Base-by-base conservation (phyloP, 2,888 invertebrate genomes). In the Sminthurides aquaticus region DNA sequence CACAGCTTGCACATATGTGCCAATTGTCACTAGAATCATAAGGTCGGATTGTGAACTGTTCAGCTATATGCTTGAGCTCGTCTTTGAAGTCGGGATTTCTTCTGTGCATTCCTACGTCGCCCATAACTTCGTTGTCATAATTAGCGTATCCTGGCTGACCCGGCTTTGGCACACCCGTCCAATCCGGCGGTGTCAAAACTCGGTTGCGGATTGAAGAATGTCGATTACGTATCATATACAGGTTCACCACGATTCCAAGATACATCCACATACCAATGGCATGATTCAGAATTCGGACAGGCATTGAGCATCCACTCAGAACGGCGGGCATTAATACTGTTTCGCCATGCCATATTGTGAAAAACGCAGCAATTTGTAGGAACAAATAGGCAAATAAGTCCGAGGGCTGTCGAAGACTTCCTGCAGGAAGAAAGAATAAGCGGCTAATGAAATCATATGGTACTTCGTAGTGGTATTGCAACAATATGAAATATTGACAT, bases 1-100 rank as follows among this genome's bases (percentile, higher is more conserved):
- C 74, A 55, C 74, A 74, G 1, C 49, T 24, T 15, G 64, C 71
- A 62, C 74, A 74, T 43, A 74, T 71, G 43, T 74, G 74, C 72
- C 72, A 74, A 34, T 68, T 67, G 8, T 64, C 63, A 2, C 60
- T 59, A 8, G 70, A 68, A 2, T 71, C 69, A 58, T 69, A 74
- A 0, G 72, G 72, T 2, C 34, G 59, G 1, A 64, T 54, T 29
- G 64, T 69, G 24, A 72, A 72, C 25, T 71, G 72, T 52, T 74
- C 8, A 65, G 68, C 18, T 22, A 52, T 18, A 54, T 49, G 57
- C 48, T 54, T 27, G 11, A 24, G 1, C 24, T 25, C 29, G 49
- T 57, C 8, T 24, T 27, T 24, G 57, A 29, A 29, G 58, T 57
- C 27, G 26, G 5, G 8, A 15, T 20, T 5, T 20, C 52, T 8